These are phyloP conservation scores for Ophraella communa DNA, from an alignment of 2,888 invertebrate genomes.

Conservation along the genomic window DNA sequence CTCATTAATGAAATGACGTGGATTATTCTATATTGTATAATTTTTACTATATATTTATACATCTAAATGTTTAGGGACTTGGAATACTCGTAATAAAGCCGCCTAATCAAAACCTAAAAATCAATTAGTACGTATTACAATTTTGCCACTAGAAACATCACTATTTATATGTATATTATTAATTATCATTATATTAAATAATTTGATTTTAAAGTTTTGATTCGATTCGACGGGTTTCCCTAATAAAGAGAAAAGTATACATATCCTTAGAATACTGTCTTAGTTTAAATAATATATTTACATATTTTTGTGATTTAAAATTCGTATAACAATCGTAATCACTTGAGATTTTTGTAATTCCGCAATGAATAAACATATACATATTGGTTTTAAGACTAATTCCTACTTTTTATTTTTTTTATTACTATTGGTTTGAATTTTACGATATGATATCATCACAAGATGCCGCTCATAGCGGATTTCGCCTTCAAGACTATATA, in stretches of 20 bases:
- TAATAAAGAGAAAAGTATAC: constrained; percentile 43
- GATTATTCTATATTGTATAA: neutral
- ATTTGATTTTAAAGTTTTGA: constrained; percentile 37
- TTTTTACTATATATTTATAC: constrained; percentile 32
- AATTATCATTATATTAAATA: constrained; percentile 32
- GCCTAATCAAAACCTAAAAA: constrained; percentile 37
- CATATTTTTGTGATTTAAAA: constrained; percentile 57
- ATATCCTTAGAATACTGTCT: constrained; percentile 60
- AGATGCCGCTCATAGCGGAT: constrained; percentile 59
- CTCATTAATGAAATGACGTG: neutral
- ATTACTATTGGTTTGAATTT: constrained; percentile 51
- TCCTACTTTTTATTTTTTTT: constrained; percentile 46
- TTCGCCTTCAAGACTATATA: constrained; percentile 51
- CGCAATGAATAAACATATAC: constrained; percentile 48
- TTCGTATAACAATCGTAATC: constrained; percentile 61
- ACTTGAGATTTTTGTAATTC: constrained; percentile 55
- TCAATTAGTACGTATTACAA: constrained; percentile 37
- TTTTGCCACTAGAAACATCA: constrained; percentile 34
- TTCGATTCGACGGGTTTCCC: constrained; percentile 31
- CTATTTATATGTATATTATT: constrained; percentile 7
- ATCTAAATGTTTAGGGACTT: constrained; percentile 44
- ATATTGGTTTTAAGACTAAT: constrained; percentile 46
- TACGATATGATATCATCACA: constrained; percentile 84
- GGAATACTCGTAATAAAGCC: constrained; percentile 25
- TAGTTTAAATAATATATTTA: constrained; percentile 51